Evolutionary conservation across 2,888 invertebrate genomes (phyloP).

Genomic region (Athalia cordata): DNA sequence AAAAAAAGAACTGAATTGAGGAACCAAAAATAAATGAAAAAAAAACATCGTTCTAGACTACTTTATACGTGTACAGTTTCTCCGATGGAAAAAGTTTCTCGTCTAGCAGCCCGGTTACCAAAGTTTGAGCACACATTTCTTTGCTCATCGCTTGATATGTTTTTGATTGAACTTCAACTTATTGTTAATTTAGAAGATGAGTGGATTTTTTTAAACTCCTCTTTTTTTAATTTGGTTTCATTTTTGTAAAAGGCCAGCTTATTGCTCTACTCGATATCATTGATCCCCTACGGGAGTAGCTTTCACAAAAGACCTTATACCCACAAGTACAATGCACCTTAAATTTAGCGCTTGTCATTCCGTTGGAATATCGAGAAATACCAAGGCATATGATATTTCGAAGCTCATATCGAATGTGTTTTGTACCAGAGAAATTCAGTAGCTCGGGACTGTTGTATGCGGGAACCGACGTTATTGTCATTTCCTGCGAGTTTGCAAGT

Average conservation of each 20-base stretch:
- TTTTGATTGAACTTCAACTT: conserved; percentile 14
- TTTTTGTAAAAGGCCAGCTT: neutral
- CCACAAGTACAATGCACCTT: neutral
- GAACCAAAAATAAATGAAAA: neutral
- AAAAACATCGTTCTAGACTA: neutral
- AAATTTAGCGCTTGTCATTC: neutral
- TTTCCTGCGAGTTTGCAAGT: too few species aligned
- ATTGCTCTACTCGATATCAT: conserved; percentile 23
- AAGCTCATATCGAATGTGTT: neutral
- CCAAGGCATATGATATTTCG: conserved; percentile 11
- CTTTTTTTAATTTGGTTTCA: neutral
- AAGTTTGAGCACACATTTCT: conserved; percentile 8
- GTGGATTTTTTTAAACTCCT: neutral
- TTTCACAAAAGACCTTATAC: neutral
- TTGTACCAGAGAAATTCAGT: neutral
- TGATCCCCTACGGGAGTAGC: neutral
- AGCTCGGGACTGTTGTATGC: conserved; percentile 12
- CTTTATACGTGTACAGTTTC: neutral
- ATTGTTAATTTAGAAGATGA: conserved; percentile 5
- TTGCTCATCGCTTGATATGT: conserved; percentile 18
- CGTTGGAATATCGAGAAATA: conserved; percentile 13
- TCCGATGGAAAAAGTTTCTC: neutral
- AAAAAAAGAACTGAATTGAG: neutral
- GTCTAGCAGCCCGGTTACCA: conserved; percentile 39
- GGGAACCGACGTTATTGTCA: too few species aligned